These are phyloP conservation scores for Rhopalosiphum maidis DNA, from an alignment of 1,140 invertebrate genomes.

Conservation along the genomic window DNA sequence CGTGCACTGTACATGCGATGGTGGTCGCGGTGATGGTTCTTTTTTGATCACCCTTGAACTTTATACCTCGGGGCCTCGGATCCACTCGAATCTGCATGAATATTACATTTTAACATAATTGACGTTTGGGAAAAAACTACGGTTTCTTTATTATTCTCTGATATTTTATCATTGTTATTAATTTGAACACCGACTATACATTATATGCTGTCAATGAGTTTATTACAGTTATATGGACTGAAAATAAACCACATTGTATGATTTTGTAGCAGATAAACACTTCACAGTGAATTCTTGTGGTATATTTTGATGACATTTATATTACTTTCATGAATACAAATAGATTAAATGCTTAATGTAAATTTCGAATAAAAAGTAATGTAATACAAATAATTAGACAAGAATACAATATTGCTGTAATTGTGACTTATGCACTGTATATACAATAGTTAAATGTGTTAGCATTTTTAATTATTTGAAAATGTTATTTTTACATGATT, in stretches of 20 bases:
- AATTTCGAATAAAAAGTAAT: background rate
- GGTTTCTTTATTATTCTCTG: background rate
- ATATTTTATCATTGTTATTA: background rate
- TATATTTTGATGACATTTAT: background rate
- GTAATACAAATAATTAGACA: background rate
- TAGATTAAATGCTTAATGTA: background rate
- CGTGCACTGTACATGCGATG: background rate
- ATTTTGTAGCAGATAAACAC: background rate
- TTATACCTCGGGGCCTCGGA: background rate
- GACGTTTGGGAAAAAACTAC: background rate
- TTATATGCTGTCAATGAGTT: background rate
- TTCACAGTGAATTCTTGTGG: background rate
- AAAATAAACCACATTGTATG: background rate
- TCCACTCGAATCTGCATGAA: background rate
- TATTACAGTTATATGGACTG: background rate
- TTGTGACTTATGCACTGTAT: background rate
- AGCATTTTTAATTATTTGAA: background rate
- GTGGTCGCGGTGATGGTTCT: background rate
- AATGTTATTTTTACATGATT: background rate
- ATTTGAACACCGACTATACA: background rate
- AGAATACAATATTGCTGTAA: background rate
- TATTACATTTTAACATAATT: background rate
- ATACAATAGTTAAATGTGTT: too few relatives aligned
- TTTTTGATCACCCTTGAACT: slow-evolving; percentile 30
- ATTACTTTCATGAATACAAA: background rate